Base-by-base conservation (phyloP, 1,140 invertebrate genomes). In the Oppia nitens region DNA sequence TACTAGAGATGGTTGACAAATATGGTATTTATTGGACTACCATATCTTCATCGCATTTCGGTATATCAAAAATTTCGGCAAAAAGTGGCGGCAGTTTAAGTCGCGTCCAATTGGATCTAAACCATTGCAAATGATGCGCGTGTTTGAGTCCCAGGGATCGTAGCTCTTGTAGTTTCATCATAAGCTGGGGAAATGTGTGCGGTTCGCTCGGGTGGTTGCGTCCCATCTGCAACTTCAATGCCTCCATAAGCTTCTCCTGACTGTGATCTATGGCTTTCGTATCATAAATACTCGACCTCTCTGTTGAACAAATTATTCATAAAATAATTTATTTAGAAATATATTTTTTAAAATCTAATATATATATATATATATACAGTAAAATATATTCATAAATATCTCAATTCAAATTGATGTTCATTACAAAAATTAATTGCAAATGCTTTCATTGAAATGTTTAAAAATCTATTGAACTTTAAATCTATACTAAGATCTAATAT, bases 51-150 rank as follows among this genome's bases (percentile, higher is more conserved):
- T 86, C 84, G 68, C 80, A 81, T 73, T 88, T 92, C 51, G 90
- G 89, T 76, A 97, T 94, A 78, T 97, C 92, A 72, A 94, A 96
- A 66, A 95, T 94, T 74, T 97, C 92, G 25, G 91, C 87, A 71
- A 93, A 96, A 40, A 97, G 79, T 1, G 90, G 88, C 29, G 91
- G 91, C 53, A 71, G 64, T 60, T 81, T 78, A 32, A 93, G 76
- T 65, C 83, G 82, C 57, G 78, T 78, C 89, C 89, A 94, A 72
- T 92, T 84, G 59, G 79, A 74, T 61, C 89, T 79, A 70, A 89
- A 92, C 88, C 90, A 96, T 66, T 86, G 80, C 62, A 96, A 76
- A 64, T 91, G 83, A 65, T 84, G 81, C 61, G 81, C 78, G 72
- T 95, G 90, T 64, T 84, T 83, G 20, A 77, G 77, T 1, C 90